A percentile compares a stretch with the other conserved stretches of the same genome.
phyloP scores from a whole-genome alignment of 2,113 vertebrate species.

The Alces alces region DNA sequence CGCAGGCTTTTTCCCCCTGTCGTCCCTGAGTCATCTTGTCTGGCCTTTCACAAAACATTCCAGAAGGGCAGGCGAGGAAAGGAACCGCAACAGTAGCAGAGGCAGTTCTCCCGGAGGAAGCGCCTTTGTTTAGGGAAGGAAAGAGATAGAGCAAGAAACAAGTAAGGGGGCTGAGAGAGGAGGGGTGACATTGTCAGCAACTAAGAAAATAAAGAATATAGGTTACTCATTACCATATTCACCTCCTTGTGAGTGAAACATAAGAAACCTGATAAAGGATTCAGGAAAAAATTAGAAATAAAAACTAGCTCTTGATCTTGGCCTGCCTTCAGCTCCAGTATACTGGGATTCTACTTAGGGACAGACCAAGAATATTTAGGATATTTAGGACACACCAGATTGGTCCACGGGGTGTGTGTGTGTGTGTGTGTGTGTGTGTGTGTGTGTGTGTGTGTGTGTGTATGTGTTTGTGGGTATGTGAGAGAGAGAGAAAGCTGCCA shows the following conservation, averaged over 20 bases:
- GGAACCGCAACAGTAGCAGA: conserved; percentile 60
- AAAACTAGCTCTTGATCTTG: not conserved
- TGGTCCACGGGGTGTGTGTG: not conserved
- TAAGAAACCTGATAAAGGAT: not conserved
- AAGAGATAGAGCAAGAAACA: not conserved
- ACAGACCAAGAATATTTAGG: not conserved
- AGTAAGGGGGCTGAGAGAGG: not conserved
- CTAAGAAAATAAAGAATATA: not conserved
- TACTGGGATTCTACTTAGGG: not conserved
- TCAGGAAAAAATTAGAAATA: not conserved
- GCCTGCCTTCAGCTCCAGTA: not conserved
- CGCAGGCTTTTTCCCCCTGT: not conserved
- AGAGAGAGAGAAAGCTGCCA: not conserved
- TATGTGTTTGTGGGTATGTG: not conserved
- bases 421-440: not conserved
- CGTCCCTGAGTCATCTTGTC: conserved; percentile 65
- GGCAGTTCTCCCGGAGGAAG: conserved; percentile 22
- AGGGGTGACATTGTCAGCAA: not conserved
- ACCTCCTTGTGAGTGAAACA: not conserved
- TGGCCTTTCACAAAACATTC: conserved; percentile 56
- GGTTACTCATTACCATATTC: not conserved
- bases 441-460: not conserved
- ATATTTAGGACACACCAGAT: not conserved
- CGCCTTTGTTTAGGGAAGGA: not conserved
- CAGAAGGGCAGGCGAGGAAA: conserved; percentile 12